Base-by-base conservation (phyloP, 2,113 vertebrate species). In the Python bivittatus region DNA sequence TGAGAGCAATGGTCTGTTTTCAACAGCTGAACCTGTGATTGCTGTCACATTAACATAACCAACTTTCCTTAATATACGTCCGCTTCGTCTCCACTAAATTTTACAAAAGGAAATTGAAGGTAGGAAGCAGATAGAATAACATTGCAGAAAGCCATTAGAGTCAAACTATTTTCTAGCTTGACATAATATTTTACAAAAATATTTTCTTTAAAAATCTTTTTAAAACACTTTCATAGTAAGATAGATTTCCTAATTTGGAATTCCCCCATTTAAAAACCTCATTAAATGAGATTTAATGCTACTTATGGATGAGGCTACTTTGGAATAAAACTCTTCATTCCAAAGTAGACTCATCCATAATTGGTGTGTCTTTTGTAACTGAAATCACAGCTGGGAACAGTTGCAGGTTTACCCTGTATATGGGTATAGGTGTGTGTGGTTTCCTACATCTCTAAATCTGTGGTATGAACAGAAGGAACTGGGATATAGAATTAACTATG, bases 21-120 rank as follows among this genome's bases (percentile, higher is more conserved):
- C 96, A 95, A 91, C 95, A 96, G 94, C 94, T 85, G 92, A 86
- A 92, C 38, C 96, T 92, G 92, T 94, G 92, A 96, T 83, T 94
- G 91, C 95, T 96, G 95, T 97, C 97, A 97, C 92, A 94, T 94
- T 95, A 96, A 95, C 92, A 89, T 93, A 96, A 93, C 88, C 94
- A 90, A 96, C 94, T 92, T 94, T 64, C 96, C 95, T 96, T 91
- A 96, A 89, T 94, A 96, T 64, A 94, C 95, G 72, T 96, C 94
- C 96, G 91, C 88, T 85, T 92, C 93, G 92, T 88, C 94, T 87
- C 92, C 0, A 1, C 95, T 94, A 96, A 56, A 6, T 95, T 95
- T 93, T 95, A 91, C 61, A 84, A 96, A 96, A 91, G 79, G 88
- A 53, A 89, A 94, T 92, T 90, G 95, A 96, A 93, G 23, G 42